Conservation (phyloP, 2,797 vertebrate species). For the Hapalemur alaotrensis region DNA sequence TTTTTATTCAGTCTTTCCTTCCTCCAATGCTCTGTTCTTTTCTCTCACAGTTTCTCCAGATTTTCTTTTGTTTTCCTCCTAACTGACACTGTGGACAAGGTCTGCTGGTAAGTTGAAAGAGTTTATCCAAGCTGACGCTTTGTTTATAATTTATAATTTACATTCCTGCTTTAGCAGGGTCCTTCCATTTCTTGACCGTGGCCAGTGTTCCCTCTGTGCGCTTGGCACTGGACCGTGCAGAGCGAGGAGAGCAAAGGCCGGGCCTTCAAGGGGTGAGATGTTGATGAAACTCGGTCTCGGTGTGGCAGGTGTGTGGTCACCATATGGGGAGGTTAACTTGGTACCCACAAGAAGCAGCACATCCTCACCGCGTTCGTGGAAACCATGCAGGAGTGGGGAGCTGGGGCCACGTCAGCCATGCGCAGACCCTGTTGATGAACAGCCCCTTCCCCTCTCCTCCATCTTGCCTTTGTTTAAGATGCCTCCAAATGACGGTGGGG, state of each 20-base stretch:
- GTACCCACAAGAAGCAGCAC: neutral
- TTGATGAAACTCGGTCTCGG: neutral
- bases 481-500: neutral
- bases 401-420: neutral
- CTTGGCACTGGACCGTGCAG: neutral
- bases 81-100: conserved; percentile 34
- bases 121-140: conserved; percentile 61
- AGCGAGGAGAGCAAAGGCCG: neutral
- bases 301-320: conserved; percentile 5
- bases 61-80: conserved; percentile 34
- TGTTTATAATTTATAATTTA: conserved; percentile 67
- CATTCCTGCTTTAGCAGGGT: conserved; percentile 29
- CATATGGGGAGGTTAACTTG: neutral
- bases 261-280: neutral
- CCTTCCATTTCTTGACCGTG: conserved; percentile 18
- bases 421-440: neutral
- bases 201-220: conserved; percentile 31
- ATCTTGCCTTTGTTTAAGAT: neutral
- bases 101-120: conserved; percentile 52
- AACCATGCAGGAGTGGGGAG: neutral
- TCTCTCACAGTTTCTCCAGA: neutral
- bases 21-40: neutral
- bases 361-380: neutral
- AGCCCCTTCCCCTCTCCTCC: neutral
- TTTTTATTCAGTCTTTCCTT: neutral